phyloP scores from a whole-genome alignment of 2,113 vertebrate genomes.

The Litocranius walleri region DNA sequence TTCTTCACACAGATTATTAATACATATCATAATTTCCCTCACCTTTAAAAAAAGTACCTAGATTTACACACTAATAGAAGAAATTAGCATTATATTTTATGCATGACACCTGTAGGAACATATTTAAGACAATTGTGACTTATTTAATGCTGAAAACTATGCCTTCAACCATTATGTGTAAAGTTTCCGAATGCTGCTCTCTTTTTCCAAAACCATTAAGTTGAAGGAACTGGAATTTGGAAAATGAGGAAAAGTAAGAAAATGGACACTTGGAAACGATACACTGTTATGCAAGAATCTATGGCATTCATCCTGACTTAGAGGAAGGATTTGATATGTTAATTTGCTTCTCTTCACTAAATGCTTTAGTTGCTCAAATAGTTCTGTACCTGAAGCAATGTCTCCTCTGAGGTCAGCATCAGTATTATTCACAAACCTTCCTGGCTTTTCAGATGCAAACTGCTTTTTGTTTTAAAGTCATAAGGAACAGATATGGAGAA shows the following conservation, averaged over 20 bases:
- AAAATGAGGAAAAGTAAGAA: neutral
- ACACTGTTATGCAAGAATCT: neutral
- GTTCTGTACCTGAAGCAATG: neutral
- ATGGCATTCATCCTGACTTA: neutral
- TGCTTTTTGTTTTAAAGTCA: neutral
- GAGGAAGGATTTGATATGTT: constrained; percentile 23
- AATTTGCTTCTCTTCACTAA: constrained; percentile 19
- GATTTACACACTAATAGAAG: neutral
- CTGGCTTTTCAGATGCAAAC: neutral
- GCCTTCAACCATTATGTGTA: neutral
- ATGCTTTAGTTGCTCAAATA: neutral
- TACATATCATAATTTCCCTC: neutral
- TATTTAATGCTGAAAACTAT: neutral
- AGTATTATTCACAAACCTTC: neutral
- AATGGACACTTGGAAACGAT: neutral
- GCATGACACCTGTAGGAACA: neutral
- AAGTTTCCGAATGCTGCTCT: neutral
- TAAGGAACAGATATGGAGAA: neutral
- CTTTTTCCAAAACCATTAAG: neutral
- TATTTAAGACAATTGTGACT: neutral
- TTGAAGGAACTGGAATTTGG: neutral
- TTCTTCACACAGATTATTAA: constrained; percentile 38
- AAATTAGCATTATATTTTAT: neutral
- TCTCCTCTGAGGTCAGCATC: neutral
- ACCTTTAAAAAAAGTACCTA: neutral